These are phyloP conservation scores for Dendrocincla tyrannina DNA, from an alignment of 2,797 vertebrate genomes.

Conservation along the genomic window DNA sequence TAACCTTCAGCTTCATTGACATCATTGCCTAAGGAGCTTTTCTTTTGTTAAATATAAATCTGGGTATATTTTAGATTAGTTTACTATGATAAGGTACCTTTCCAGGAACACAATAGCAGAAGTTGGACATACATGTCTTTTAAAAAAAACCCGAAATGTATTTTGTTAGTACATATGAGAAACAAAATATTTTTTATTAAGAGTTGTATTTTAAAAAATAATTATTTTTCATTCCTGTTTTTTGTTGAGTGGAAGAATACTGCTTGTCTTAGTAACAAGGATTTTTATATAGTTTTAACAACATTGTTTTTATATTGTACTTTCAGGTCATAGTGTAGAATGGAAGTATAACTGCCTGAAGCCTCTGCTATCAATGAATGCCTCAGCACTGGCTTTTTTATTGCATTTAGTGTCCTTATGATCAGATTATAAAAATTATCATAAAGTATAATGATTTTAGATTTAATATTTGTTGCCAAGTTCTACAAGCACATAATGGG, in stretches of 20 bases:
- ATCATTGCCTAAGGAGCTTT: neutral
- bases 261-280: neutral
- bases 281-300: neutral
- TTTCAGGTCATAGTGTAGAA: neutral
- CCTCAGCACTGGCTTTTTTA: neutral
- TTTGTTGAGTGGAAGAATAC: neutral
- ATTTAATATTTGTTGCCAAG: neutral
- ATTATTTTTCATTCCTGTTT: neutral
- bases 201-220: neutral
- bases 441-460: neutral
- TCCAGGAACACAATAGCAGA: conserved; percentile 4
- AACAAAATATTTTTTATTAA: neutral
- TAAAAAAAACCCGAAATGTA: conserved; percentile 11
- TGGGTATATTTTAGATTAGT: conserved; percentile 10
- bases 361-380: neutral
- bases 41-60: conserved; percentile 8
- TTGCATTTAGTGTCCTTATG: neutral
- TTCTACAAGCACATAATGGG: neutral
- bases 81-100: conserved; percentile 14
- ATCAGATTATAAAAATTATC: conserved; percentile 26
- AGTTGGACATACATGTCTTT: neutral
- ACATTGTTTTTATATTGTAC: neutral
- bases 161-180: neutral
- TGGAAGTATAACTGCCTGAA: neutral
- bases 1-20: neutral